Base-by-base conservation (phyloP, 2,888 invertebrate species). In the Auanema freiburgensis region DNA sequence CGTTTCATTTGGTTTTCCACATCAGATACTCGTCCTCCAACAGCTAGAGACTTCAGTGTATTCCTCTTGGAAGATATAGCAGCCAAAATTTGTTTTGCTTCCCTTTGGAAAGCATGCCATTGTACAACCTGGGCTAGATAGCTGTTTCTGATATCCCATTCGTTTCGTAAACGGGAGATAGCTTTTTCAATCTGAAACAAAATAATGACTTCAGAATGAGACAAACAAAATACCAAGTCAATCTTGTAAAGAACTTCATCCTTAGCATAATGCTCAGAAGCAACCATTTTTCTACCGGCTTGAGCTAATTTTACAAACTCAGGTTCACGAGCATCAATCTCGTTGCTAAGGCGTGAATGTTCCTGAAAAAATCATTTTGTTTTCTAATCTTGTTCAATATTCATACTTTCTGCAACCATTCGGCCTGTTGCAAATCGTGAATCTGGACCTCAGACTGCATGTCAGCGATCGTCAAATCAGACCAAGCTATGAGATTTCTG, bases 81-180 rank as follows among this genome's bases (percentile, higher is more conserved):
- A 70, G 92, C 91, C 83, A 94, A 92, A 66, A 97, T 88, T 84
- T 92, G 91, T 81, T 92, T 92, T 14, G 93, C 92, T 86, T 97
- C 97, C 1, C 95, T 88, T 69, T 93, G 85, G 89, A 97, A 96
- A 85, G 92, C 91, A 86, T 95, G 94, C 79, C 94, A 88, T 85
- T 95, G 93, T 68, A 92, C 91, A 67, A 93, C 88, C 84, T 95
- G 93, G 84, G 73, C 66, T 12, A 82, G 59, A 80, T 91, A 90
- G 55, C 92, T 90, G 84, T 92, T 92, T 78, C 93, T 90, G 59
- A 90, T 89, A 69, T 92, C 91, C 93, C 94, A 95, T 0, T 91
- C 91, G 0, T 89, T 88, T 79, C 91, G 90, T 25, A 93, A 87
- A 59, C 89, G 89, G 63, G 90, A 90, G 0, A 92, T 88, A 83